Conservation (phyloP, 2,797 vertebrate genomes). For the Halcyon chelicuti region DNA sequence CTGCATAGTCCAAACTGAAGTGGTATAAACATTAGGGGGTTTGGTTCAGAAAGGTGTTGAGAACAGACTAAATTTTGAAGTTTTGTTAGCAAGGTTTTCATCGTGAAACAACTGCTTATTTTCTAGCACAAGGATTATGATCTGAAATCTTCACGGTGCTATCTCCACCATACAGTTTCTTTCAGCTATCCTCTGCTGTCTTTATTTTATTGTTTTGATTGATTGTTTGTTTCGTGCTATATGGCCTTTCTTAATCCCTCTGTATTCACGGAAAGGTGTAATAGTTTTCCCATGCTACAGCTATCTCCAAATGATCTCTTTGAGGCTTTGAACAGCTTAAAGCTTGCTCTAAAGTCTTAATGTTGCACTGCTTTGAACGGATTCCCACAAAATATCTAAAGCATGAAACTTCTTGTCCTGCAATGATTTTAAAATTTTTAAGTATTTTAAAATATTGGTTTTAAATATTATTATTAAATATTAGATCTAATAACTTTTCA, state of each 20-base stretch:
- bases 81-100: not conserved
- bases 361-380: not conserved
- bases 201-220: not conserved
- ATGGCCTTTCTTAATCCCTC: not conserved
- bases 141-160: not conserved
- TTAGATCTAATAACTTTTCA: not conserved
- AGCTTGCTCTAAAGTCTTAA: not conserved
- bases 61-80: not conserved
- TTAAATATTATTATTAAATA: not conserved
- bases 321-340: not conserved
- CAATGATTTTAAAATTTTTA: not conserved
- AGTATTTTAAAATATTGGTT: no score
- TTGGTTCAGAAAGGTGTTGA: not conserved
- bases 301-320: not conserved
- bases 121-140: not conserved
- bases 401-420: not conserved
- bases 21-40: rapidly evolving
- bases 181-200: not conserved
- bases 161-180: not conserved
- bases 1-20: not conserved
- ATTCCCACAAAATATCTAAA: not conserved
- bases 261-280: not conserved
- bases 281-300: not conserved
- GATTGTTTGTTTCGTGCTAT: not conserved
- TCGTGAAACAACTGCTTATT: not conserved